Evolutionary conservation across 2,797 vertebrate genomes (phyloP), one percentile per base, ranked within the genome.

Genomic region (Paedocypris micromegethes): DNA sequence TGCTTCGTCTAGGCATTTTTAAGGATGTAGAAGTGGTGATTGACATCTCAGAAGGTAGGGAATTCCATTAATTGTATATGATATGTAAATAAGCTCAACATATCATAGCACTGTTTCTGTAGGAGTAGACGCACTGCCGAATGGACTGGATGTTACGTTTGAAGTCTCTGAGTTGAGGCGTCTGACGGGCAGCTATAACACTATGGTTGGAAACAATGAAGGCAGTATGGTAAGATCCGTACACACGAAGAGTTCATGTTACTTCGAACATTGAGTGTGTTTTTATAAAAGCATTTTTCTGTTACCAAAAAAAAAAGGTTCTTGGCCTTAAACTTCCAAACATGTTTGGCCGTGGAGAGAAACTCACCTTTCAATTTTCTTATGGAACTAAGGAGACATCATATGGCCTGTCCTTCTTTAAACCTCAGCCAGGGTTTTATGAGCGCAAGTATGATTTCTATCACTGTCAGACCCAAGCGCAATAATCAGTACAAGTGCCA

Each of bases 161-260:
- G 94, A 98, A 70, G 96, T 98, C 48, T 92, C 90, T 0, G 96
- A 98, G 62, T 48, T 98, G 43, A 89, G 94, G 82, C 86, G 94
- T 49, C 69, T 98, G 58, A 96, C 96, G 0, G 96, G 96, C 68
- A 98, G 94, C 72, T 98, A 98, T 76, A 98, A 98, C 85, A 98
- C 96, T 5, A 97, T 98, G 95, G 96, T 98, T 41, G 96, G 96
- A 66, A 98, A 98, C 87, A 98, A 98, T 0, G 96, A 98, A 85
- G 96, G 96, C 76, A 98, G 95, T 72, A 98, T 98, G 96, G 96
- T 98, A 88, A 66, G 93, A 40, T 3, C 38, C 39, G 38, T 2
- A 2, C 40, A 70, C 6, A 4, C 37, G 64, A 3, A 23, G 7
- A 50, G 23, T 23, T 23, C 23, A 23, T 23, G 23, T 23, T 23